Percentiles rank a stretch among this genome's conserved stretches.
phyloP scores from a whole-genome alignment of 2,113 vertebrate species.

The Caranx ignobilis region DNA sequence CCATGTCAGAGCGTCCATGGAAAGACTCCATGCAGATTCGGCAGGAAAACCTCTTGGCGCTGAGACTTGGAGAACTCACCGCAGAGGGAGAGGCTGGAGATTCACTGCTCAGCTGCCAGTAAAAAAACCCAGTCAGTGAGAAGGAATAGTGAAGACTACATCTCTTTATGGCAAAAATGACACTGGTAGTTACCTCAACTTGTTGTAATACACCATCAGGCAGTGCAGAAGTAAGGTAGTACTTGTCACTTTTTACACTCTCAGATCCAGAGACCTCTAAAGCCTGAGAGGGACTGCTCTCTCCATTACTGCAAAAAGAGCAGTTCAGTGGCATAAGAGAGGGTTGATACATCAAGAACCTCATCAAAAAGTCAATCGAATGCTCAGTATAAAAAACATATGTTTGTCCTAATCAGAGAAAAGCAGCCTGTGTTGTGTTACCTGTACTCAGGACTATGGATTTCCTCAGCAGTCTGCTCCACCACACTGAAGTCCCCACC shows the following conservation, averaged over 20 bases:
- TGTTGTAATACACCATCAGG: constrained; percentile 87
- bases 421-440: constrained; percentile 46
- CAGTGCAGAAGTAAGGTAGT: constrained; percentile 84
- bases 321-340: constrained; percentile 1
- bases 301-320: constrained; percentile 73
- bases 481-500: constrained; percentile 89
- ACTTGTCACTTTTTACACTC: constrained; percentile 86
- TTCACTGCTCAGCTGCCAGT: constrained; percentile 85
- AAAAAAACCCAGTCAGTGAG: constrained; percentile 30
- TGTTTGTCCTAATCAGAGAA: not conserved
- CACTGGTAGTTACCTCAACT: constrained; percentile 85
- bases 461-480: constrained; percentile 85
- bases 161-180: not conserved
- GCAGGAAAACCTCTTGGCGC: constrained; percentile 94
- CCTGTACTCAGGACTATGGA: constrained; percentile 81
- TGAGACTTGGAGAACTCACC: constrained; percentile 72
- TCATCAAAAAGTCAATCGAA: too few relatives aligned
- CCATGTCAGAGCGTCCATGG: constrained; percentile 95
- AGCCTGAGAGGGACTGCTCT: constrained; percentile 77
- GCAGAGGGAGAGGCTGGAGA: constrained; percentile 83
- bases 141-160: not conserved
- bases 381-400: not conserved
- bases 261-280: constrained; percentile 81
- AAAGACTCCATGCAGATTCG: constrained; percentile 95
- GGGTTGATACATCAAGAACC: not conserved